A percentile compares a stretch with the other conserved stretches of the same genome.
phyloP scores from a whole-genome alignment of 64 coral and sea anemone genomes.

The Porites australiensis region DNA sequence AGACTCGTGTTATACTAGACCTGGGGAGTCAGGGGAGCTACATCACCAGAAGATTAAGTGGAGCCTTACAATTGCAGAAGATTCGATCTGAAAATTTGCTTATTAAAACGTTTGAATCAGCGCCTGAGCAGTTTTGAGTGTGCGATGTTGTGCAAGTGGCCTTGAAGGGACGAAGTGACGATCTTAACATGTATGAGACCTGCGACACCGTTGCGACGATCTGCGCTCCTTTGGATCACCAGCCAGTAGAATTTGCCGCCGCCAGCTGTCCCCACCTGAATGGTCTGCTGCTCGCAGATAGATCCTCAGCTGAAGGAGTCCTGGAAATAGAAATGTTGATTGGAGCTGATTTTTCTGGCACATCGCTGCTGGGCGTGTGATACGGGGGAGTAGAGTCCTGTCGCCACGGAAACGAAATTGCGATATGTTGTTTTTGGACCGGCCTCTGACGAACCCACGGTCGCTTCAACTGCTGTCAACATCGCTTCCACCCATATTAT shows the following conservation, averaged over 20 bases:
- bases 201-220: too few species aligned
- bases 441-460: background rate
- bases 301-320: background rate
- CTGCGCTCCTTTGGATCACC: too few species aligned
- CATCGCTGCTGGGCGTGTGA: slow-evolving; percentile 21
- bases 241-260: too few species aligned
- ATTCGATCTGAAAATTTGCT: slow-evolving; percentile 46
- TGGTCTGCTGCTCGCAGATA: too few species aligned
- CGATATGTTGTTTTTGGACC: background rate
- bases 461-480: background rate
- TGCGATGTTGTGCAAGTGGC: slow-evolving; percentile 46
- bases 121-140: slow-evolving; percentile 42
- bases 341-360: slow-evolving; percentile 47
- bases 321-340: slow-evolving; percentile 42
- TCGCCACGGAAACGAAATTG: too few species aligned
- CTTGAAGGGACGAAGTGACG: slow-evolving; percentile 11
- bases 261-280: too few species aligned
- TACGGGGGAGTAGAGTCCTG: slow-evolving; percentile 31
- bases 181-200: too few species aligned
- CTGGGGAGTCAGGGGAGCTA: slow-evolving; percentile 50
- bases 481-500: slow-evolving; percentile 6
- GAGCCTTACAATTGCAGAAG: slow-evolving; percentile 19
- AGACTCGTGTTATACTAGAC: background rate
- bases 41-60: slow-evolving; percentile 19
- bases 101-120: slow-evolving; percentile 24